Evolutionary conservation across 1,140 invertebrate genomes (phyloP), one percentile per base, ranked within the genome.

Genomic region (Sitobion miscanthi): DNA sequence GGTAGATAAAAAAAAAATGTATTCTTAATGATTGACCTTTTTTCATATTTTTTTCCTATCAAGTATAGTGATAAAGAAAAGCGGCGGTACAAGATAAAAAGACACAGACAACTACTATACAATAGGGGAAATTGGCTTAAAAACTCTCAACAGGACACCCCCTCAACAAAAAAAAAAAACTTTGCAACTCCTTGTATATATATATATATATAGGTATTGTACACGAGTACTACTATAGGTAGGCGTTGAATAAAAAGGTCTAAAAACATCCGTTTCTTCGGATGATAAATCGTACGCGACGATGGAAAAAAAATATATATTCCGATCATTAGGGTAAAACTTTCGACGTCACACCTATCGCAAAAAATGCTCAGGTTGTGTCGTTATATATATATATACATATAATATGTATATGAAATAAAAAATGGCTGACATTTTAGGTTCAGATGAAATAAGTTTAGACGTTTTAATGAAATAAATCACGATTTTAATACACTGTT

Each of bases 1-100:
- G 62, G 62, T 69, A 69, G 62, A 69, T 69, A 69, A 62, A 69
- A 69, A 62, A 57, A 62, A 69, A 69, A 69, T 69, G 57, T 69
- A 69, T n/a, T 69, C 62, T 42, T 86, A 45, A 86, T 45, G 83
- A 86, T 86, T 86, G 38, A 86, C 21, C 83, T 86, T 86, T 86
- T 86, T 86, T 30, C 14, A n/a, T 69, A 30, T 69, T n/a, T 69
- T 57, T 69, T n/a, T 57, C 23, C 62, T 69, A 69, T 69, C 42
- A 69, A n/a, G 42, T 45, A 45, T 45, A 86, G 83, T 86, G 83
- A 86, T 86, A 49, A 49, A 49, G 45, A 87, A 87, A 87, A 87
- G 45, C 14, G 17, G n/a, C 2, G 17, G 86, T 35, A 49, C 86
- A 49, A 87, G 86, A 87, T 49, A 87, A 87, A 49, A 87, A 87